Evolutionary conservation across 2,888 invertebrate species (phyloP), one percentile per base, ranked within the genome.

Genomic region (Calliscelio sp.): DNA sequence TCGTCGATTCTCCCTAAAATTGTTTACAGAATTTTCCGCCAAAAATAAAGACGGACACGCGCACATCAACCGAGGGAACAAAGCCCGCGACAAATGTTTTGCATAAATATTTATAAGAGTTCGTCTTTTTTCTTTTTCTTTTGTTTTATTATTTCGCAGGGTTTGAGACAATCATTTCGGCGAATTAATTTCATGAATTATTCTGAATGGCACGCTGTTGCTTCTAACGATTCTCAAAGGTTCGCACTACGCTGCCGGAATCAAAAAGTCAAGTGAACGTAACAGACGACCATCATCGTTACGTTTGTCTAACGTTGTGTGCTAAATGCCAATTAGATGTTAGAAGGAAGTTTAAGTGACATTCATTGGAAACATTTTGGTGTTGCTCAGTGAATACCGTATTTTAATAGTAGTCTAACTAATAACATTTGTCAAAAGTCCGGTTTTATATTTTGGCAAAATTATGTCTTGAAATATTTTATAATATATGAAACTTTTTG

Each of bases 171-270:
- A 11, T 28, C 24, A 44, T 57, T 66, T 73, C 81, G 44, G 16
- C 59, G 80, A 73, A 80, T 73, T 57, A 73, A 66, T 59, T 73
- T 66, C 66, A 73, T 81, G 81, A 75, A 81, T 75, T 70, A 81
- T 75, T 81, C 68, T 28, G 44, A 28, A 5, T 51, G 22, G 46
- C 63, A 11, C 41, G 61, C 16, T 53, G n/a, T 25, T 55, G 70
- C 75, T 75, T 81, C 81, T 81, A 81, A 81, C 70, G 77, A 77
- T 82, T 82, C 81, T 46, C 59, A 65, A 70, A 75, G 70, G 75
- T 49, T 70, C 25, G 63, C 46, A 53, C 32, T 77, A 77, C 81
- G 70, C 35, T 20, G 57, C 3, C 35, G 32, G 75, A 81, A 81
- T 81, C 63, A n/a, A 53, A 75, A 70, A 81, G 70, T 63, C 68